Percentiles rank a stretch among this genome's conserved stretches.
These are phyloP conservation scores for Synanthedon tipuliformis DNA, from an alignment of 2,888 invertebrate genomes.

Conservation along the genomic window DNA sequence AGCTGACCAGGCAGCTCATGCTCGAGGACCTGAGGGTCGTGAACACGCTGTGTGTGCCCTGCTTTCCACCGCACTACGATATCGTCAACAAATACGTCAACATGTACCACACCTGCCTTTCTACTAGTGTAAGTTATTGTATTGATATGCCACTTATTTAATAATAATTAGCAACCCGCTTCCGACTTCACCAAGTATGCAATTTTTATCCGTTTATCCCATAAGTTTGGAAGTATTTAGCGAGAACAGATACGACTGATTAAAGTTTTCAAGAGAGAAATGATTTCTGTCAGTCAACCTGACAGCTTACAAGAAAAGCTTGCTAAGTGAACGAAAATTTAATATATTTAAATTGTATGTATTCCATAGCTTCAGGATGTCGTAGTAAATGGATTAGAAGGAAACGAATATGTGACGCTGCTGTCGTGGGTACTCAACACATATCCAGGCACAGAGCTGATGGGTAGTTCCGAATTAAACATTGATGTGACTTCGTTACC, in stretches of 20 bases:
- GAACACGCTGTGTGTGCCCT: constrained; percentile 89
- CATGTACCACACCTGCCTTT: constrained; percentile 93
- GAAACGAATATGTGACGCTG: constrained; percentile 95
- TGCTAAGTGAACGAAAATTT: not conserved
- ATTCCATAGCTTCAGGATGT: constrained; percentile 80
- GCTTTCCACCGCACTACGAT: constrained; percentile 95
- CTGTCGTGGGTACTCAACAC: constrained; percentile 93
- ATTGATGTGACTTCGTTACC: constrained; percentile 78
- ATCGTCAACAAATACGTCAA: constrained; percentile 91
- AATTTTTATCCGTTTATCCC: too few relatives aligned
- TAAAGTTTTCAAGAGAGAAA: too few relatives aligned
- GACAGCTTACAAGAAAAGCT: too few relatives aligned
- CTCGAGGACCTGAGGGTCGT: constrained; percentile 92
- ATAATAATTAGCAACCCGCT: too few relatives aligned
- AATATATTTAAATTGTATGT: constrained; percentile 6
- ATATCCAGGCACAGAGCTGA: constrained; percentile 88
- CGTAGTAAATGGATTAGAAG: constrained; percentile 89
- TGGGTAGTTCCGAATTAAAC: constrained; percentile 88
- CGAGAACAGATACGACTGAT: too few relatives aligned
- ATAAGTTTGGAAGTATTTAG: too few relatives aligned
- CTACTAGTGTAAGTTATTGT: constrained; percentile 74
- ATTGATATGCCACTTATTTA: too few relatives aligned
- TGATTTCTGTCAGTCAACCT: too few relatives aligned
- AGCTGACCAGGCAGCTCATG: constrained; percentile 86
- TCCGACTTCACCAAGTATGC: too few relatives aligned